These are phyloP conservation scores for Climacteris rufus DNA, from an alignment of 2,113 vertebrate species.

Conservation along the genomic window DNA sequence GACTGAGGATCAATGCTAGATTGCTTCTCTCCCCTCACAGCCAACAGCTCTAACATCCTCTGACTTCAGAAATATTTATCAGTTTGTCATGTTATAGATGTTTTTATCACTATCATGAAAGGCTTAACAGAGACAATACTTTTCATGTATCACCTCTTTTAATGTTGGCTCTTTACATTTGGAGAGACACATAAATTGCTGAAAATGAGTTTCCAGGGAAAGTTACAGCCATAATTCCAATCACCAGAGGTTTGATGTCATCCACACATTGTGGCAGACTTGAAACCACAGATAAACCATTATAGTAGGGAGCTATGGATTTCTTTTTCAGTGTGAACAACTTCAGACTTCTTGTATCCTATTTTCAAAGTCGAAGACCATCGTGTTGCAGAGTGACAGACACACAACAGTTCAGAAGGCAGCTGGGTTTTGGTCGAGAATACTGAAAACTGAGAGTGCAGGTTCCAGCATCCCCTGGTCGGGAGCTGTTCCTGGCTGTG, in stretches of 20 bases:
- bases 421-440: not conserved
- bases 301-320: not conserved
- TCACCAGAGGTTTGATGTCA: not conserved
- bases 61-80: not conserved
- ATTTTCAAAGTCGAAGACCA: not conserved
- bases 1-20: not conserved
- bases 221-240: not conserved
- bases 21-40: not conserved
- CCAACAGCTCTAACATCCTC: not conserved
- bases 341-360: not conserved
- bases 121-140: not conserved
- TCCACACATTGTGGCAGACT: fast-evolving
- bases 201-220: not conserved
- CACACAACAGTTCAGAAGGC: not conserved
- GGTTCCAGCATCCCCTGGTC: not conserved
- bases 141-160: not conserved
- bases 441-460: not conserved
- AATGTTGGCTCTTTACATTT: not conserved
- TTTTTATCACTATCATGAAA: not conserved
- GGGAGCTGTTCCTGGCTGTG: not conserved
- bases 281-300: not conserved
- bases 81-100: not conserved
- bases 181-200: not conserved
- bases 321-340: not conserved
- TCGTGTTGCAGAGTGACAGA: not conserved